These are phyloP conservation scores for Elachura formosa DNA, from an alignment of 2,113 vertebrate genomes.

Conservation along the genomic window DNA sequence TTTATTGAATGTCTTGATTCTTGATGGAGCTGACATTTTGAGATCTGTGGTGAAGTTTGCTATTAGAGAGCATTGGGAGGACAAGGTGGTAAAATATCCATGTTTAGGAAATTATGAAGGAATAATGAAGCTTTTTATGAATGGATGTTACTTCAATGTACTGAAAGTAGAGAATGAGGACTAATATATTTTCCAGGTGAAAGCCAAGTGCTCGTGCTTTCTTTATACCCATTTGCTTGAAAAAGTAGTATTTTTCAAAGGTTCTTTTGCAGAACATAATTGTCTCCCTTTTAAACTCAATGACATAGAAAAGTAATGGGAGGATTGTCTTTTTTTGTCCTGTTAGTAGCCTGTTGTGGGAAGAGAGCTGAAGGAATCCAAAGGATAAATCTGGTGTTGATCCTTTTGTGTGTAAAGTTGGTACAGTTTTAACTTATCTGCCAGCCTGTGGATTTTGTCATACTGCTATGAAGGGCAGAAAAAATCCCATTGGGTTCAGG, in stretches of 20 bases:
- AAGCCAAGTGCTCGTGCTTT: neutral
- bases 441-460: neutral
- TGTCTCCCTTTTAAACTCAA: neutral
- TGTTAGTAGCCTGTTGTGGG: neutral
- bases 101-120: neutral
- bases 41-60: neutral
- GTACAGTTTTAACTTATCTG: neutral
- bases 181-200: neutral
- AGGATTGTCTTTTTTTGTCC: neutral
- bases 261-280: neutral
- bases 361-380: neutral
- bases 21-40: neutral
- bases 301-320: neutral
- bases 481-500: neutral
- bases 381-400: neutral
- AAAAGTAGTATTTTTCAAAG: neutral
- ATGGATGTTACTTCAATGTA: neutral
- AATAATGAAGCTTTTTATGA: neutral
- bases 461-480: neutral
- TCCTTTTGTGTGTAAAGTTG: neutral
- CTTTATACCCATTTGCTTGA: accelerated
- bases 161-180: neutral
- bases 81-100: neutral
- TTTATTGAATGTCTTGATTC: neutral
- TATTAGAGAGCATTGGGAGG: neutral